phyloP scores from a whole-genome alignment of 2,113 vertebrate genomes.

The Protomyctophum bolini region DNA sequence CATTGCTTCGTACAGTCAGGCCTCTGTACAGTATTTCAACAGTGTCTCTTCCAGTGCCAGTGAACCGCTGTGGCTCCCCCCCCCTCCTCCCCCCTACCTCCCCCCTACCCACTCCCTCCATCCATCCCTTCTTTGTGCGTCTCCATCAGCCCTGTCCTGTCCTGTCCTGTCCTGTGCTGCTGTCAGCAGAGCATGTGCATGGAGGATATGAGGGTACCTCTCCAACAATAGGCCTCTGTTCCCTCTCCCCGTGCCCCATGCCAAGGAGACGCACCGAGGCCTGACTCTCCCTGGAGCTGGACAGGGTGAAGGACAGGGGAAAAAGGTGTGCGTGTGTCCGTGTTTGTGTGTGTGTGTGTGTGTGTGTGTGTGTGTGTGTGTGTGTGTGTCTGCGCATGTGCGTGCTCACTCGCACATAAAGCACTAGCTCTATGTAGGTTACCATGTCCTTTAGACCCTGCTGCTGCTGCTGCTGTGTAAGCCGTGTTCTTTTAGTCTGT shows the following conservation, averaged over 20 bases:
- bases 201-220: slow-evolving; percentile 25
- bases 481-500: too few species aligned
- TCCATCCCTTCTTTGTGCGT: not conserved
- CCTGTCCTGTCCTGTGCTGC: too few species aligned
- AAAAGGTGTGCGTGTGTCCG: not conserved
- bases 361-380: slow-evolving; percentile 3
- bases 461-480: too few species aligned
- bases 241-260: slow-evolving; percentile 17
- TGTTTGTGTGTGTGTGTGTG: not conserved
- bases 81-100: not conserved
- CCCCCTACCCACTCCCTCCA: not conserved
- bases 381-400: not conserved
- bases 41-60: not conserved
- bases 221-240: slow-evolving; percentile 45
- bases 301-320: slow-evolving; percentile 10
- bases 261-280: slow-evolving; percentile 41
- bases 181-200: not conserved
- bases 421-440: too few species aligned
- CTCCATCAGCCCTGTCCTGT: too few species aligned
- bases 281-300: slow-evolving; percentile 1
- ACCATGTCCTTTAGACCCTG: too few species aligned
- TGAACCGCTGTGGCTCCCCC: not conserved
- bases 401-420: not conserved
- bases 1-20: not conserved
- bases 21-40: not conserved